Evolutionary conservation across 1,140 invertebrate species (phyloP).

Genomic region (Zaprionus gabonicus): DNA sequence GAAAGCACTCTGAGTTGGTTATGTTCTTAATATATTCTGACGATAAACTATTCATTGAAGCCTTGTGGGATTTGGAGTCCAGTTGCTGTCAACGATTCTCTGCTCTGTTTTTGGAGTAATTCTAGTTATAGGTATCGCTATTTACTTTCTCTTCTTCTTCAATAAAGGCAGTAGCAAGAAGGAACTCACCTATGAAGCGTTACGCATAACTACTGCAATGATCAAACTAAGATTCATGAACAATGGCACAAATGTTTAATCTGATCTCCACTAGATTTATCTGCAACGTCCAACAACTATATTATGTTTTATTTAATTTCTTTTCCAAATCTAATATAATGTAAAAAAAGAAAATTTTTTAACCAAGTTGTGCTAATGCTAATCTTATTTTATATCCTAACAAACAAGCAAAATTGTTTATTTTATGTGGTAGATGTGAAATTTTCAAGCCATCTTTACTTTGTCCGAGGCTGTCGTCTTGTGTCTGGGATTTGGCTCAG

Average conservation of each 20-base stretch:
- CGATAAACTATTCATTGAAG: conserved; percentile 14
- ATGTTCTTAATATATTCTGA: not conserved
- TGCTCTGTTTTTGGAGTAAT: conserved; percentile 3
- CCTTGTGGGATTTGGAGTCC: conserved; percentile 19
- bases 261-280: too few relatives aligned
- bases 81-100: not conserved
- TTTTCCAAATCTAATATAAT: too few relatives aligned
- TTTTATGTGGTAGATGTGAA: not conserved
- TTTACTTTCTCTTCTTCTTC: conserved; percentile 52
- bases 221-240: too few relatives aligned
- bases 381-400: not conserved
- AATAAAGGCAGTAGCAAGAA: conserved; percentile 9
- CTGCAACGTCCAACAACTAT: too few relatives aligned
- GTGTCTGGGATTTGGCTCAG: conserved; percentile 10
- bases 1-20: not conserved
- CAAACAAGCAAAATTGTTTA: not conserved
- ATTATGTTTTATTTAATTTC: too few relatives aligned
- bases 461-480: not conserved
- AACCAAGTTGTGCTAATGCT: too few relatives aligned
- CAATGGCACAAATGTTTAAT: too few relatives aligned
- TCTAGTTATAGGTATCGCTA: not conserved
- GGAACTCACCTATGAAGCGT: too few relatives aligned
- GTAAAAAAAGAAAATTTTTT: too few relatives aligned
- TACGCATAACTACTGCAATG: too few relatives aligned
- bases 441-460: not conserved